Base-by-base conservation (phyloP, 2,888 invertebrate species). In the Lottia scabra region DNA sequence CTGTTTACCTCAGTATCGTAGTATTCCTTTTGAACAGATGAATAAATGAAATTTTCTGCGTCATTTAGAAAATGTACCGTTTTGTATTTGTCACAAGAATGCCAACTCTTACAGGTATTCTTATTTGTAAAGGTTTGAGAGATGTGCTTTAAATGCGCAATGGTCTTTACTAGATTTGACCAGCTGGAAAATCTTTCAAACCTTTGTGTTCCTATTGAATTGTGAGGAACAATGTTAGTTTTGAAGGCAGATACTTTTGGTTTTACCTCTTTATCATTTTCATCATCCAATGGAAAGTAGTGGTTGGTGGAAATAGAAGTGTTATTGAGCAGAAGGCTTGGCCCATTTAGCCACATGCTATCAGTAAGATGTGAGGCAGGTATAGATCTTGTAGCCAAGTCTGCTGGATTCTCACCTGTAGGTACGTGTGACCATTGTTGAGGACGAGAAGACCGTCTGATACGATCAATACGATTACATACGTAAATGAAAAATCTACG, bases 401-500 rank as follows among this genome's bases (percentile, higher is more conserved):
- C n/a, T n/a, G n/a, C n/a, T n/a, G n/a, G n/a, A n/a, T n/a, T n/a
- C n/a, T n/a, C n/a, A n/a, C n/a, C n/a, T n/a, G n/a, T n/a, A n/a
- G n/a, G n/a, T n/a, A n/a, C n/a, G n/a, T n/a, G n/a, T n/a, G n/a
- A n/a, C n/a, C n/a, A n/a, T n/a, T n/a, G n/a, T n/a, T n/a, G n/a
- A n/a, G n/a, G n/a, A n/a, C n/a, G n/a, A n/a, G n/a, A n/a, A n/a
- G n/a, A n/a, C n/a, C n/a, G n/a, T n/a, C n/a, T n/a, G n/a, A n/a
- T n/a, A 27, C 68, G 63, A 38, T 75, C 66, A 13, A 78, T 75
- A 19, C 75, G 66, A 63, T 79, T 78, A 2, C 62, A 46, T 4
- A 79, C 79, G 68, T 79, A 79, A 10, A 65, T 68, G 38, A 76
- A 72, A 63, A 78, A 78, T 5, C 77, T 67, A 15, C 72, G 56